Conservation (phyloP, 2,888 invertebrate species). For the Tiphia femorata region DNA sequence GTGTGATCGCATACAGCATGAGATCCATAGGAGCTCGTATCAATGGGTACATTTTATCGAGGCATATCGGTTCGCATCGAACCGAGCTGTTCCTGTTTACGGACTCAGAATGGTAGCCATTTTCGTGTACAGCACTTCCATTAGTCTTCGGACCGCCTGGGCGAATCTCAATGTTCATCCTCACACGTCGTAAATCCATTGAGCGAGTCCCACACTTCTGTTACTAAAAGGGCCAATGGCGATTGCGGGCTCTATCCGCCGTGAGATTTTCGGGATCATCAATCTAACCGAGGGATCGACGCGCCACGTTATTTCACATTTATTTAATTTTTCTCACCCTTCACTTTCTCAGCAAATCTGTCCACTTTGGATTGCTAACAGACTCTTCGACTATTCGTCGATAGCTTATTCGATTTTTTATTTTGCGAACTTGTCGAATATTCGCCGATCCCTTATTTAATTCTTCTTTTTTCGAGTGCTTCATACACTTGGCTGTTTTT, state of each 20-base stretch:
- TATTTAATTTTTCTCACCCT: too few species aligned
- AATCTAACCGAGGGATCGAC: too few species aligned
- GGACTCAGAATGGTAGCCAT: constrained; percentile 30
- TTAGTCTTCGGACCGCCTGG: constrained; percentile 39
- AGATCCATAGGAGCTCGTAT: constrained; percentile 2
- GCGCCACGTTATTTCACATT: too few species aligned
- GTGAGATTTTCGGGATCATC: constrained; percentile 17
- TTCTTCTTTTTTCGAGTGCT: too few species aligned
- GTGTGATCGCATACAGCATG: too few species aligned
- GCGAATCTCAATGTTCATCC: constrained; percentile 45
- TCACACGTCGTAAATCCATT: constrained; percentile 36
- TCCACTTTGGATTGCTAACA: too few species aligned
- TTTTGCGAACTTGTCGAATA: too few species aligned
- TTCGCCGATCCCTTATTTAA: too few species aligned
- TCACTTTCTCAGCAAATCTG: too few species aligned
- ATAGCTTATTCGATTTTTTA: too few species aligned
- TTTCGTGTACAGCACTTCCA: constrained; percentile 36
- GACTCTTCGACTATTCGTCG: too few species aligned
- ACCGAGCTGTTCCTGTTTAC: constrained; percentile 36
- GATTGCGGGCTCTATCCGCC: constrained; percentile 31
- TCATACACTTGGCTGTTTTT: too few species aligned
- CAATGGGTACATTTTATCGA: constrained; percentile 31
- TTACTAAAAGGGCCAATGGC: constrained; percentile 37
- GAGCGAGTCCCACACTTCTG: constrained; percentile 19
- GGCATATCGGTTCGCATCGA: constrained; percentile 27